These are phyloP conservation scores for Agrochola macilenta DNA, from an alignment of 2,888 invertebrate species.

Conservation along the genomic window DNA sequence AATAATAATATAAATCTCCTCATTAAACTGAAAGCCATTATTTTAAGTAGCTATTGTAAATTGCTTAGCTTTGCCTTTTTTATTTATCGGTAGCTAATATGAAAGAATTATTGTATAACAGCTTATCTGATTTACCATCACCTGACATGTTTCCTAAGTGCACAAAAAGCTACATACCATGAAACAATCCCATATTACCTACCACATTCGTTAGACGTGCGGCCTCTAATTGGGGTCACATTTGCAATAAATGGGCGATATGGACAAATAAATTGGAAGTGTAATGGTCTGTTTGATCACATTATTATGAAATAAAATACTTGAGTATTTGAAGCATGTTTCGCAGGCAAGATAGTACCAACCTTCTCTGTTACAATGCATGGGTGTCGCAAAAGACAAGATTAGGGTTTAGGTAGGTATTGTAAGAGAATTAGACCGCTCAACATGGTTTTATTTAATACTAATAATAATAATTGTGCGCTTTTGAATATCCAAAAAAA, in stretches of 20 bases:
- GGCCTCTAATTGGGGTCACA: conserved; percentile 35
- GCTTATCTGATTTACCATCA: not conserved
- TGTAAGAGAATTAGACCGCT: not conserved
- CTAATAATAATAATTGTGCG: not conserved
- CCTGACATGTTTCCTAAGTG: not conserved
- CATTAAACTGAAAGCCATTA: no score
- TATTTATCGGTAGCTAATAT: no score
- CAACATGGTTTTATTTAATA: not conserved
- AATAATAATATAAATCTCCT: no score
- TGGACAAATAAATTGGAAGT: not conserved
- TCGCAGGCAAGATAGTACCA: not conserved
- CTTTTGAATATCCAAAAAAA: not conserved
- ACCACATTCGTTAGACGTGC: conserved; percentile 16
- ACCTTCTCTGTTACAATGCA: not conserved
- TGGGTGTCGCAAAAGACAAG: not conserved
- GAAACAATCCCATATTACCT: not conserved
- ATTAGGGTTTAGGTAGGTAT: not conserved
- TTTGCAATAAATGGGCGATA: not conserved
- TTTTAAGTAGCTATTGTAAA: no score
- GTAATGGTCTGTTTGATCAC: not conserved
- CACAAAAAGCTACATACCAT: not conserved
- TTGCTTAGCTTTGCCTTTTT: no score
- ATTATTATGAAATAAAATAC: not conserved
- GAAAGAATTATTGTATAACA: not conserved
- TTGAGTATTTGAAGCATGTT: not conserved